phyloP scores from a whole-genome alignment of 2,113 vertebrate genomes.

The Rhea pennata region DNA sequence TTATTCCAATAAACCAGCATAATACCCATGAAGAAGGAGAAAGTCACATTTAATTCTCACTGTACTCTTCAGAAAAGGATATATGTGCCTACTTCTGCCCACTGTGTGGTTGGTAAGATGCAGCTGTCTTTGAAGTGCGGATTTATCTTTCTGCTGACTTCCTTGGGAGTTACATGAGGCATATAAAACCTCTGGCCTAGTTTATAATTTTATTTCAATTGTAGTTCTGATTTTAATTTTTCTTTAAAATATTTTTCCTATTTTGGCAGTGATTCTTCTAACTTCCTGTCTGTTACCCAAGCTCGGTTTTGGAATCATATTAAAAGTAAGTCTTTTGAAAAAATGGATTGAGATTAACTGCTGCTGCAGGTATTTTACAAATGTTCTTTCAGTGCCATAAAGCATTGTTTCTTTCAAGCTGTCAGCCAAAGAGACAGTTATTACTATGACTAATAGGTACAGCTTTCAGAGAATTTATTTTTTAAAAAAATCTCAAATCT shows the following conservation, averaged over 20 bases:
- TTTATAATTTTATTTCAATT: background rate
- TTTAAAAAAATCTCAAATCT: background rate
- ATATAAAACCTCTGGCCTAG: background rate
- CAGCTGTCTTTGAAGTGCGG: background rate
- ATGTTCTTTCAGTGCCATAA: conserved; percentile 1
- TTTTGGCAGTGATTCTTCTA: background rate
- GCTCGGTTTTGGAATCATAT: background rate
- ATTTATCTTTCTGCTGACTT: background rate
- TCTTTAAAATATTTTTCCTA: background rate
- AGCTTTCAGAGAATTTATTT: conserved; percentile 27
- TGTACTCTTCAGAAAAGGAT: background rate
- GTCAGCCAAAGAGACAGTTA: conserved; percentile 11
- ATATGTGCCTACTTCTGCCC: background rate
- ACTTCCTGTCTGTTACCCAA: background rate
- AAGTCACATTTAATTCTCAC: conserved; percentile 18
- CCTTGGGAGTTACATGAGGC: background rate
- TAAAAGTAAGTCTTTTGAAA: conserved; percentile 17
- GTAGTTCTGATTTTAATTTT: background rate
- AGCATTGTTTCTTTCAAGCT: background rate
- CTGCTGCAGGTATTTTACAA: conserved; percentile 8
- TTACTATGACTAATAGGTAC: background rate
- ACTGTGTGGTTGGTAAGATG: background rate
- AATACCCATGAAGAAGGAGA: background rate
- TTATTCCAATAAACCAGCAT: conserved; percentile 13
- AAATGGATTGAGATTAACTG: conserved; percentile 35